Base-by-base conservation (phyloP, 2,888 invertebrate species). In the Mimumesa dahlbomi region DNA sequence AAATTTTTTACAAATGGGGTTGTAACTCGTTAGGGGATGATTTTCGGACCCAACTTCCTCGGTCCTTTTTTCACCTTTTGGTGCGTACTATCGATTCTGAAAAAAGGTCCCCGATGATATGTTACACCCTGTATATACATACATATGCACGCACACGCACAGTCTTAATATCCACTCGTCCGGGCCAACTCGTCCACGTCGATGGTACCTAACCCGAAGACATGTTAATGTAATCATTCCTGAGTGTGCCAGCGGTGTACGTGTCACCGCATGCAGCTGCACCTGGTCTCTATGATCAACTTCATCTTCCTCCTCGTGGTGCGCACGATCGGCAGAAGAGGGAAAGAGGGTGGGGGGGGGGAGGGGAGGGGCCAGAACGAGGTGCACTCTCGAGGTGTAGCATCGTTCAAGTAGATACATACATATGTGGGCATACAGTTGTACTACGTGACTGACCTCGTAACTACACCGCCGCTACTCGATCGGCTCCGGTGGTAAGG, bases 211-310 rank as follows among this genome's bases (percentile, higher is more conserved):
- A 63, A 48, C 54, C 67, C 73, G 66, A 72, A 73, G 77, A 73
- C 73, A 73, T 77, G 73, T 82, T 86, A 84, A 85, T 84, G 77
- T 83, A 85, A 86, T 86, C 83, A 86, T 83, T 84, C 64, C 73
- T 70, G 79, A 87, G 85, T 82, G 82, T 83, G 65, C 31, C 53
- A 38, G 22, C 22, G 65, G 58, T 53, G 72, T 84, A 87, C 85
- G 85, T 84, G 87, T 84, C 82, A 74, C 64, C 68, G 82, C 82
- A 84, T 85, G 79, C 79, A 53, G 66, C 67, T 62, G 74, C 73
- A 79, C 73, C 79, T 74, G 56, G 31, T 25, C 49, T 38, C 79
- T 76, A 66, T 80, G 79, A 84, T 84, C 82, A 81, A 75, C 82
- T 81, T 79, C 77, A 63, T 81, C 71, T 68, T 54, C 74, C 54